These are phyloP conservation scores for Proteles cristata DNA, from an alignment of 2,113 vertebrate genomes.

Conservation along the genomic window DNA sequence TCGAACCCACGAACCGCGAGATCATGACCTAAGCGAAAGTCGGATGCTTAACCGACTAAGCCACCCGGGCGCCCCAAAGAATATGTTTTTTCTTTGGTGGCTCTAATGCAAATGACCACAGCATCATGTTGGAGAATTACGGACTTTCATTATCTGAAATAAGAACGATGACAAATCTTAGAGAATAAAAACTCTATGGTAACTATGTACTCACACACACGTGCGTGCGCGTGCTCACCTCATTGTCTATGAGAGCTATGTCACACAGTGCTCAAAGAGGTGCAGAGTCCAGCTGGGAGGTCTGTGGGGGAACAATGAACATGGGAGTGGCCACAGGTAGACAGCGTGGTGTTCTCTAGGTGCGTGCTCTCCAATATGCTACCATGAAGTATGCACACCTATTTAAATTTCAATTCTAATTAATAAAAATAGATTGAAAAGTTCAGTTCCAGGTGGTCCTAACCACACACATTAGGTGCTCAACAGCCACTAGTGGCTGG, in stretches of 20 bases:
- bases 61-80: too few relatives aligned
- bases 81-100: background rate
- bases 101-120: background rate
- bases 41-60: too few relatives aligned
- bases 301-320: accelerated
- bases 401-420: background rate
- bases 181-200: background rate
- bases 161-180: background rate
- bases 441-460: too few relatives aligned
- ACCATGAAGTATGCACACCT: accelerated
- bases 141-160: background rate
- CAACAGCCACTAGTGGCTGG: background rate
- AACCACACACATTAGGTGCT: background rate
- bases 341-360: background rate
- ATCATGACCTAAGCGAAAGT: too few relatives aligned
- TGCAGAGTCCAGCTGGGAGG: background rate
- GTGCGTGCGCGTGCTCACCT: accelerated
- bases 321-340: background rate
- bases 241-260: accelerated
- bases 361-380: background rate
- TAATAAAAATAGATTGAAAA: background rate
- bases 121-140: background rate
- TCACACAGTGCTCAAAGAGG: background rate
- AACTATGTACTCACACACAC: background rate
- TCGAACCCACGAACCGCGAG: too few relatives aligned